Evolutionary conservation across 2,888 invertebrate genomes (phyloP).

Genomic region (Spisula subtruncata): DNA sequence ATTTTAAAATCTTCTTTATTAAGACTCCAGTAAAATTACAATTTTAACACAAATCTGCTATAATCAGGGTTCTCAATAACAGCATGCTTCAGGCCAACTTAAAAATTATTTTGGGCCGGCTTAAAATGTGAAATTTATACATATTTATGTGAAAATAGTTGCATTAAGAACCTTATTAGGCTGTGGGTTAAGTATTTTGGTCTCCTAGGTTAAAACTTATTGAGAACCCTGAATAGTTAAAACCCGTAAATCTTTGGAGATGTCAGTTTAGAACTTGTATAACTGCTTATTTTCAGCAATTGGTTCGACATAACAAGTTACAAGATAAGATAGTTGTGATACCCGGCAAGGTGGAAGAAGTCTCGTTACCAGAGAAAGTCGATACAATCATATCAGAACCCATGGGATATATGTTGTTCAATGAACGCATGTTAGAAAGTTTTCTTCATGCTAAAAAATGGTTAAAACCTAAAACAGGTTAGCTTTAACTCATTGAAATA

Average conservation of each 20-base stretch:
- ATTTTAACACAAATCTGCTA: too few species aligned
- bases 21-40: too few species aligned
- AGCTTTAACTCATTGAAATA: not conserved
- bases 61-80: too few species aligned
- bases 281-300: slow-evolving; percentile 89
- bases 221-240: too few species aligned
- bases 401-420: slow-evolving; percentile 99
- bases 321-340: slow-evolving; percentile 96
- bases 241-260: not conserved
- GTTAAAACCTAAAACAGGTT: slow-evolving; percentile 92
- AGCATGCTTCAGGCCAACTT: too few species aligned
- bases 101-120: too few species aligned
- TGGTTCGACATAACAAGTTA: slow-evolving; percentile 96
- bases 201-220: too few species aligned
- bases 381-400: slow-evolving; percentile 99
- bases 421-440: slow-evolving; percentile 99
- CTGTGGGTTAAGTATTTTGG: too few species aligned
- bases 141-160: too few species aligned
- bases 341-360: slow-evolving; percentile 99
- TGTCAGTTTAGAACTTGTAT: not conserved
- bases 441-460: slow-evolving; percentile 99
- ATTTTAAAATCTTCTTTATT: too few species aligned
- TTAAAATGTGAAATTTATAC: too few species aligned
- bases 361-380: slow-evolving; percentile 97
- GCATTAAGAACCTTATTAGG: too few species aligned